Evolutionary conservation across 2,113 vertebrate species (phyloP).

Genomic region (Burhinus oedicnemus): DNA sequence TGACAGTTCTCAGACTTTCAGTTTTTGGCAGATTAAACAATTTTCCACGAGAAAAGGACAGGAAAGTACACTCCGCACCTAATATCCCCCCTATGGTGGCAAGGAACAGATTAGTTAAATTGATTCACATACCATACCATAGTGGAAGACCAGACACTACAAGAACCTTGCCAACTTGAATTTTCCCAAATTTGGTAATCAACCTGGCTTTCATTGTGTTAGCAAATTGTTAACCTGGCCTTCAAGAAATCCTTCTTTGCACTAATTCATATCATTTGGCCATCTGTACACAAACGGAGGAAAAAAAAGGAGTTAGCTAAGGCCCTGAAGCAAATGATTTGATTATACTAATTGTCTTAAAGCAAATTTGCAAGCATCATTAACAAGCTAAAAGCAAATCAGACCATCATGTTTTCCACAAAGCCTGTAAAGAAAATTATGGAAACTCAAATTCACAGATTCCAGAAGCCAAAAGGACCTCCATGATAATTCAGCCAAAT

Average conservation of each 20-base stretch:
- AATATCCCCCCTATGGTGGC: rapidly evolving
- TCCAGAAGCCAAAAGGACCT: not conserved
- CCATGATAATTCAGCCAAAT: not conserved
- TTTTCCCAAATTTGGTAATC: not conserved
- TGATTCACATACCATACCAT: not conserved
- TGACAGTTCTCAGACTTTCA: not conserved
- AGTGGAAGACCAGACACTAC: not conserved
- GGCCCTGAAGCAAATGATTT: not conserved
- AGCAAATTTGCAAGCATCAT: conserved; percentile 21
- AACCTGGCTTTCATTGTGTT: not conserved
- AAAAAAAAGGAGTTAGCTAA: not conserved
- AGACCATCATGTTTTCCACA: not conserved
- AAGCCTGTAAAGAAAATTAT: not conserved
- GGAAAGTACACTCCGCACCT: not conserved
- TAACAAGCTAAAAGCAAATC: conserved; percentile 7
- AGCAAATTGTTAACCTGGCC: not conserved
- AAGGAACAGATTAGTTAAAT: not conserved
- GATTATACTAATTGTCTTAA: not conserved
- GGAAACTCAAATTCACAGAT: not conserved
- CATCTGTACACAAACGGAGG: not conserved
- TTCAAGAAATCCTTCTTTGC: not conserved
- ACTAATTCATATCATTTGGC: not conserved
- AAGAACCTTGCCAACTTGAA: not conserved
- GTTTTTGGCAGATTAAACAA: not conserved
- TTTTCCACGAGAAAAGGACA: not conserved